These are phyloP conservation scores for Centruroides vittatus DNA, from an alignment of 1,140 invertebrate genomes.

Conservation along the genomic window DNA sequence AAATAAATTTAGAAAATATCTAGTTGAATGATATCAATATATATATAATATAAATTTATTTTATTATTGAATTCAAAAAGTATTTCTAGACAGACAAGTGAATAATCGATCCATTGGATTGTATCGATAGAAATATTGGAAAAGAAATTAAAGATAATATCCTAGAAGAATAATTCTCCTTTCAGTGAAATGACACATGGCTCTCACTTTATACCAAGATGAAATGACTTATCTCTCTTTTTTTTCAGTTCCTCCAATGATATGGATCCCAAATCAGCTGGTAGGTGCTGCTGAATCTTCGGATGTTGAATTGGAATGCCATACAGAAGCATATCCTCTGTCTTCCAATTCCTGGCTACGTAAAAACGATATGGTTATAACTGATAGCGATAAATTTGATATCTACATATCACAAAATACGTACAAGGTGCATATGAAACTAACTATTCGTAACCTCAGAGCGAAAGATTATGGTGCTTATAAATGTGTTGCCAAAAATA, in stretches of 20 bases:
- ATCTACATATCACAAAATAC: constrained; percentile 9
- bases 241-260: constrained; percentile 30
- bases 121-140: too few relatives aligned
- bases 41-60: too few relatives aligned
- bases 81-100: too few relatives aligned
- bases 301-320: constrained; percentile 29
- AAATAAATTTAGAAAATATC: too few relatives aligned
- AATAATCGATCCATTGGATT: too few relatives aligned
- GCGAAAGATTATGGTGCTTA: constrained; percentile 63
- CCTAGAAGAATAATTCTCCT: too few relatives aligned
- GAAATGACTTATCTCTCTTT: not conserved
- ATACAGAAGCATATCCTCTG: constrained; percentile 25
- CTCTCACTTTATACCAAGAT: too few relatives aligned
- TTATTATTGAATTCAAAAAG: too few relatives aligned
- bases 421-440: constrained; percentile 19
- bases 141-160: too few relatives aligned
- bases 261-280: constrained; percentile 34
- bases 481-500: constrained; percentile 81
- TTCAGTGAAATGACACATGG: too few relatives aligned
- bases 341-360: constrained; percentile 21
- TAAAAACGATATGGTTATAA: constrained; percentile 15
- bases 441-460: constrained; percentile 16
- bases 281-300: constrained; percentile 29
- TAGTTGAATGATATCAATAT: too few relatives aligned
- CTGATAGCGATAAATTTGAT: constrained; percentile 13